These are phyloP conservation scores for Mesocentrotus franciscanus DNA, from an alignment of 53 echinoderm and acorn worm genomes.

Conservation along the genomic window DNA sequence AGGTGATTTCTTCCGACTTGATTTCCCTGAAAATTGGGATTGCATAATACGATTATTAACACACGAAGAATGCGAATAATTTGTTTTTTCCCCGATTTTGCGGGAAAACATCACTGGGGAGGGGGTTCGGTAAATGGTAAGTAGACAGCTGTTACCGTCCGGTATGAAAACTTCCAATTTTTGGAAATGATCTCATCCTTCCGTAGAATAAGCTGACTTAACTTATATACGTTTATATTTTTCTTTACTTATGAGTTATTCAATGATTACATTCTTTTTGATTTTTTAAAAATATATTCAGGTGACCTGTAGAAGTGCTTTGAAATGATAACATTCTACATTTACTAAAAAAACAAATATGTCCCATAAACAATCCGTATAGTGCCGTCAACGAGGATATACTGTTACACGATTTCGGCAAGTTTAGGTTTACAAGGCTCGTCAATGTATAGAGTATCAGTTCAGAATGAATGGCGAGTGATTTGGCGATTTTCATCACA, in stretches of 20 bases:
- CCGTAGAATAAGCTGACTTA: too few relatives aligned
- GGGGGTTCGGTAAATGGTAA: too few relatives aligned
- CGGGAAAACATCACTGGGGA: too few relatives aligned
- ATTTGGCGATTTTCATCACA: conserved; percentile 25
- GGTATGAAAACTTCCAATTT: neutral
- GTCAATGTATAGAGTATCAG: neutral
- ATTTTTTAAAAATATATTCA: neutral
- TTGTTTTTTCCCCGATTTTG: too few relatives aligned
- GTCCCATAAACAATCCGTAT: neutral
- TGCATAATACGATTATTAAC: neutral
- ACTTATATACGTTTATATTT: too few relatives aligned
- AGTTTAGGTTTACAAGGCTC: neutral
- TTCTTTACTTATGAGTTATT: too few relatives aligned
- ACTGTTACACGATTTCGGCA: neutral
- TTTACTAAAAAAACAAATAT: too few relatives aligned
- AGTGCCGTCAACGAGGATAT: neutral
- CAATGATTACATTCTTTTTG: too few relatives aligned
- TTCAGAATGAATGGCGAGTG: conserved; percentile 17
- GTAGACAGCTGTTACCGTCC: neutral
- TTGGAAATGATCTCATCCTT: too few relatives aligned
- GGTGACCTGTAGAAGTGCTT: neutral
- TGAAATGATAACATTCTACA: neutral
- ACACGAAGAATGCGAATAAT: neutral
- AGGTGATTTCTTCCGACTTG: too few relatives aligned
- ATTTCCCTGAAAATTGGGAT: neutral